A percentile compares a stretch with the other conserved stretches of the same genome.
Evolutionary conservation across 2,797 vertebrate genomes (phyloP).

Genomic region (Sebastes minor): DNA sequence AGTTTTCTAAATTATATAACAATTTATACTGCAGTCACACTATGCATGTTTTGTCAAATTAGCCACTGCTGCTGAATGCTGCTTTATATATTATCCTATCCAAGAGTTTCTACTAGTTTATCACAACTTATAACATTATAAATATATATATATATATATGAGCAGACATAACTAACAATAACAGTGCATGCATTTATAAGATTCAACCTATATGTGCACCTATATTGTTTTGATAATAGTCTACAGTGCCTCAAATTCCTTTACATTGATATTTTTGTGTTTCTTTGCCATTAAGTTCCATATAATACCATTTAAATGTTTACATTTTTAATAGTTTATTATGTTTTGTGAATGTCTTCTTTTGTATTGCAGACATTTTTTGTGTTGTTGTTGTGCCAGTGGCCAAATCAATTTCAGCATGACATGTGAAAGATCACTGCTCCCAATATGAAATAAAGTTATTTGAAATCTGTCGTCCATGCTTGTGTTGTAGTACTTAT

Average conservation of each 20-base stretch:
- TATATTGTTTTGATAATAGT: constrained; percentile 23
- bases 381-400: constrained; percentile 20
- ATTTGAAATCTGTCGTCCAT: neutral
- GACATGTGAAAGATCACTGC: neutral
- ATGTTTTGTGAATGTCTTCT: constrained; percentile 10
- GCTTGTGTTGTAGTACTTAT: neutral
- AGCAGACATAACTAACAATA: neutral
- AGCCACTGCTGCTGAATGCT: constrained; percentile 15
- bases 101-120: constrained; percentile 28
- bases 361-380: constrained; percentile 5
- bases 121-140: neutral
- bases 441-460: constrained; percentile 31
- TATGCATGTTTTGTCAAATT: constrained; percentile 16
- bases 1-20: constrained; percentile 49
- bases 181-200: constrained; percentile 41
- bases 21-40: constrained; percentile 29
- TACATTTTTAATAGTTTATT: constrained; percentile 1
- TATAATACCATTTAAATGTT: constrained; percentile 9
- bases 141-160: neutral
- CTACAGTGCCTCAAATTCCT: constrained; percentile 34
- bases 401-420: neutral
- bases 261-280: constrained; percentile 22
- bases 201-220: constrained; percentile 7
- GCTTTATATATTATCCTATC: constrained; percentile 39
- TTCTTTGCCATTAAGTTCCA: constrained; percentile 12